A percentile compares a stretch with the other conserved stretches of the same genome.
These are phyloP conservation scores for Hemibagrus wyckioides DNA, from an alignment of 2,113 vertebrate species.

Conservation along the genomic window DNA sequence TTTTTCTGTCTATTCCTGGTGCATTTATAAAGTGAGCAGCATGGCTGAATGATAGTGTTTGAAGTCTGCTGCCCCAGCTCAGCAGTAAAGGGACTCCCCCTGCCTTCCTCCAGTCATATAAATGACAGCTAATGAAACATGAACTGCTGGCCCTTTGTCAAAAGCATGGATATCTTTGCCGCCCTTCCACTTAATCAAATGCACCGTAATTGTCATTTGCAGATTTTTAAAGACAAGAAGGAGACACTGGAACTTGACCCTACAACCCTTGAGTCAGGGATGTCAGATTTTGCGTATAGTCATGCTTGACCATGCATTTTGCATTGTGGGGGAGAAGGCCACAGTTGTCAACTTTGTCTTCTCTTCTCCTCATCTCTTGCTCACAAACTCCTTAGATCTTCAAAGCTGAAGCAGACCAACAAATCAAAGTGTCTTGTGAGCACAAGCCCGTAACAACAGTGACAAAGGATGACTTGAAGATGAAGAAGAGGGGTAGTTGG, in stretches of 20 bases:
- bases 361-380: constrained; percentile 50
- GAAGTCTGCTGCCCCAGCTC: constrained; percentile 69
- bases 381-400: constrained; percentile 60
- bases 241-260: constrained; percentile 59
- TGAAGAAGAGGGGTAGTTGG: constrained; percentile 8
- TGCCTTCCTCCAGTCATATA: constrained; percentile 65
- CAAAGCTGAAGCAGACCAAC: constrained; percentile 52
- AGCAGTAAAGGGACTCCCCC: constrained; percentile 72
- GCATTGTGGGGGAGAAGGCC: constrained; percentile 50
- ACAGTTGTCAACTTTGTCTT: constrained; percentile 56
- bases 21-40: constrained; percentile 35
- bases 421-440: constrained; percentile 55
- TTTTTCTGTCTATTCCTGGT: constrained; percentile 16
- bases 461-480: constrained; percentile 40
- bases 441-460: constrained; percentile 49
- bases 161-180: constrained; percentile 59
- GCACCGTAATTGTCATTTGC: constrained; percentile 69
- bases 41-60: constrained; percentile 65
- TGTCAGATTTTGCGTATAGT: constrained; percentile 65
- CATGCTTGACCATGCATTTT: constrained; percentile 62
- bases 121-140: constrained; percentile 79
- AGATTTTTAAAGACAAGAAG: constrained; percentile 65
- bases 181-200: constrained; percentile 73
- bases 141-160: constrained; percentile 63
- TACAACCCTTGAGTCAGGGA: constrained; percentile 52